Percentiles rank a stretch among this genome's conserved stretches.
phyloP scores from a whole-genome alignment of 2,888 invertebrate species.

The Anoplius nigerrimus region DNA sequence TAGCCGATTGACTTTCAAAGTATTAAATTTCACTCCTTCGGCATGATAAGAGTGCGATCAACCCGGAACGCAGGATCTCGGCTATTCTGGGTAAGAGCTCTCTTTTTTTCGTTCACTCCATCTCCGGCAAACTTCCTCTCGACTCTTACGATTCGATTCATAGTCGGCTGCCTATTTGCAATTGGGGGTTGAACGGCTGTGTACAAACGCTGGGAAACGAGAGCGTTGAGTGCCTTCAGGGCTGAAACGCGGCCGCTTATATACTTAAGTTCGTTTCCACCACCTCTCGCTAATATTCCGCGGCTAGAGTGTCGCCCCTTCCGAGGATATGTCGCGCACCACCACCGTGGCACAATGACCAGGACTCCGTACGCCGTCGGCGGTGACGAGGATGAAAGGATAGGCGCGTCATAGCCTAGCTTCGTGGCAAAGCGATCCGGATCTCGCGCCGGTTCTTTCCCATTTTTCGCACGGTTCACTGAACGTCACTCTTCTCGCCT shows the following conservation, averaged over 20 bases:
- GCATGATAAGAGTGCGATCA: too few species aligned
- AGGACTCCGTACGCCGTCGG: constrained; percentile 15
- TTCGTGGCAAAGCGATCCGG: neutral
- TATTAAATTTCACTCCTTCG: too few species aligned
- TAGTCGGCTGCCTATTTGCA: constrained; percentile 39
- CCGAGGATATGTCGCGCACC: constrained; percentile 17
- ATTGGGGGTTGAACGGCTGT: constrained; percentile 31
- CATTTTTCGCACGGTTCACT: constrained; percentile 38
- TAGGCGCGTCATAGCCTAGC: neutral
- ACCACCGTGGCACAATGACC: constrained; percentile 18
- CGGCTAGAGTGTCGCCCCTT: constrained; percentile 57
- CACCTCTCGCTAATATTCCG: constrained; percentile 68
- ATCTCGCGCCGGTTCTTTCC: constrained; percentile 12
- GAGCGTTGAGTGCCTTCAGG: constrained; percentile 62
- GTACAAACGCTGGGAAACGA: constrained; percentile 36
- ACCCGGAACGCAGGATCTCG: too few species aligned
- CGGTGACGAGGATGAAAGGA: constrained; percentile 42
- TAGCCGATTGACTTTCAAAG: too few species aligned
- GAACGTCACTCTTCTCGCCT: constrained; percentile 20
- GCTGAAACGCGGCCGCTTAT: constrained; percentile 63
- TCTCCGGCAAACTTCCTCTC: neutral
- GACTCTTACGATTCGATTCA: constrained; percentile 64
- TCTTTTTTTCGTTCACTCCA: too few species aligned
- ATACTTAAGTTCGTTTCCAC: constrained; percentile 69
- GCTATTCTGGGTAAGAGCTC: too few species aligned